phyloP scores from a whole-genome alignment of 2,888 invertebrate species.

The Brachyptera putata region DNA sequence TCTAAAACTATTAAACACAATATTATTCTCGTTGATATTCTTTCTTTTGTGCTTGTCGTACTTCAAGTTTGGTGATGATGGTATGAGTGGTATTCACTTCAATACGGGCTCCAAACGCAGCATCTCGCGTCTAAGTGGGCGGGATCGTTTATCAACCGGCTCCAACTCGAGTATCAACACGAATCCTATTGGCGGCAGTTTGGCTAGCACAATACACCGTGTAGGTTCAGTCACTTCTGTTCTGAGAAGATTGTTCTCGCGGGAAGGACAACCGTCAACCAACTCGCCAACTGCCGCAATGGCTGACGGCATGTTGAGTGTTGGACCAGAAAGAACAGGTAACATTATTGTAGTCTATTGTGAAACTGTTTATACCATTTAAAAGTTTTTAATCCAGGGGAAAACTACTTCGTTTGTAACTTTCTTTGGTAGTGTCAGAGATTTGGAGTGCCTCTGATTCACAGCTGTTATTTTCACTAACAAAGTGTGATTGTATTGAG shows the following conservation, averaged over 20 bases:
- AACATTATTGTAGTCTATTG: too few relatives aligned
- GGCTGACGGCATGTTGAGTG: constrained; percentile 11
- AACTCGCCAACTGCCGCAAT: constrained; percentile 45
- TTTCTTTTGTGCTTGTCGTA: too few relatives aligned
- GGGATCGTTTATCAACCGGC: constrained; percentile 42
- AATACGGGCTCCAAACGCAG: constrained; percentile 52
- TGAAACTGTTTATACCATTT: too few relatives aligned
- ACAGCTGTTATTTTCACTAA: too few relatives aligned
- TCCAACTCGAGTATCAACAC: constrained; percentile 44
- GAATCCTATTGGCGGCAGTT: constrained; percentile 39
- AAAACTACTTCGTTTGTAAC: too few relatives aligned
- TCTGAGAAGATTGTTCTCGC: constrained; percentile 69
- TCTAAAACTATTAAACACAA: too few relatives aligned
- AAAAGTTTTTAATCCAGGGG: too few relatives aligned
- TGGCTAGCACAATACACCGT: constrained; percentile 59
- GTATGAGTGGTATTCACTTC: constrained; percentile 69
- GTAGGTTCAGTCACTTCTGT: constrained; percentile 75
- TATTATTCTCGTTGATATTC: too few relatives aligned
- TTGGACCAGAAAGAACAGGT: constrained; percentile 4
- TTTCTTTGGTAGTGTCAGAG: too few relatives aligned
- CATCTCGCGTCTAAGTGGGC: constrained; percentile 34
- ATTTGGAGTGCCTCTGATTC: too few relatives aligned
- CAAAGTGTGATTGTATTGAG: too few relatives aligned
- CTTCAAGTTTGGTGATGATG: too few relatives aligned
- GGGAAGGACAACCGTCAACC: constrained; percentile 56